A percentile compares a stretch with the other conserved stretches of the same genome.
phyloP scores from a whole-genome alignment of 2,797 vertebrate species.

The Novumbra hubbsi region DNA sequence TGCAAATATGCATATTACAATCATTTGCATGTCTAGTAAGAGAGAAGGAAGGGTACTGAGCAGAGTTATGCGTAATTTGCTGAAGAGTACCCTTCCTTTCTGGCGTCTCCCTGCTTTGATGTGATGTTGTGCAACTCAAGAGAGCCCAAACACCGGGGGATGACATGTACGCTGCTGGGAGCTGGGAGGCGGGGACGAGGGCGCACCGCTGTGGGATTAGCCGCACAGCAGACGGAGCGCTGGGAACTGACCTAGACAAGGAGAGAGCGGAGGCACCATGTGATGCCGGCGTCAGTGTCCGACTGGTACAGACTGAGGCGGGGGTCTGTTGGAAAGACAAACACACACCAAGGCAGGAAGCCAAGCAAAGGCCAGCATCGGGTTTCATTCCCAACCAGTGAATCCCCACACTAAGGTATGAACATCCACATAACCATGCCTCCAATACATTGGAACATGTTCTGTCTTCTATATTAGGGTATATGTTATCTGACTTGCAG shows the following conservation, averaged over 20 bases:
- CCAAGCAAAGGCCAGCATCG: neutral
- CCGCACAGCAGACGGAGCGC: neutral
- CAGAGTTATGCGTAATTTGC: neutral
- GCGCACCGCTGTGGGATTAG: neutral
- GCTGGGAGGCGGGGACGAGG: neutral
- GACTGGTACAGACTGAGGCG: conserved; percentile 12
- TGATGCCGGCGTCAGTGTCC: conserved; percentile 7
- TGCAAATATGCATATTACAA: neutral
- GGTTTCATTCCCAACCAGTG: conserved; percentile 1
- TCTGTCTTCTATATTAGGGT: neutral
- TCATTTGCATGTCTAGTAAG: neutral
- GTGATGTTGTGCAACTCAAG: neutral
- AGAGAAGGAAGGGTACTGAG: neutral
- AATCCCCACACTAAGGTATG: neutral
- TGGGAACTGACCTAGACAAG: neutral
- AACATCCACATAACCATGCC: neutral
- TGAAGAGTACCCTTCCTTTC: neutral
- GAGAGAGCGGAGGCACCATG: neutral
- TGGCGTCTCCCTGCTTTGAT: neutral
- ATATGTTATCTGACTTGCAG: neutral
- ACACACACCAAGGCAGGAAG: neutral
- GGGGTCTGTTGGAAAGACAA: neutral
- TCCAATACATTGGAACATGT: neutral
- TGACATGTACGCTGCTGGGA: conserved; percentile 5
- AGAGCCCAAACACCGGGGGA: neutral